Evolutionary conservation across 2,113 vertebrate species (phyloP), one percentile per base, ranked within the genome.

Genomic region (Salvelinus sp.): DNA sequence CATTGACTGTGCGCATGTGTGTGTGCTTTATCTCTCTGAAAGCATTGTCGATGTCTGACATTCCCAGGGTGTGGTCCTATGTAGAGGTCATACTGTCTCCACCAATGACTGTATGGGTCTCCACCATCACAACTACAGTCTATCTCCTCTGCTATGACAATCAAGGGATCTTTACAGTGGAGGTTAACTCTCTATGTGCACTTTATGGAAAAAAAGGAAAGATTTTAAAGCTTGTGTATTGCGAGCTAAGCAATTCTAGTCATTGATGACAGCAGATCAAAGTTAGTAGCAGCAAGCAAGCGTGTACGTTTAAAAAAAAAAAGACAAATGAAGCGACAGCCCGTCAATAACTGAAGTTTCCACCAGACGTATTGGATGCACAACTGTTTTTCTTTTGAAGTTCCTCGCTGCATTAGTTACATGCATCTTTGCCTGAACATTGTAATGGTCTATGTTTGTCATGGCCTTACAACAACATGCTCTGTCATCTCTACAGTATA

Each of bases 1-100:
- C 74, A 75, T 58, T 69, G 86, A 75, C 82, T 89, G 87, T 80
- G 64, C 79, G 12, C 77, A 30, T 83, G 27, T 69, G 38, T 64
- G 58, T 48, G 62, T 20, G 62, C 3, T 67, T 33, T 63, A 63
- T 69, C 73, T 28, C 3, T 81, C 62, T 66, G 58, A 57, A 76
- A 9, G 75, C 76, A 67, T 58, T 79, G 66, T 69, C 71, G 44
- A 69, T 48, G 68, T 23, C 58, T 66, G 12, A 22, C 18, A 69
- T 30, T 33, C 20, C 68, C 44, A n/a, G 23, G 30, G 63, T 44
- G 30, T 64, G 16, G n/a, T n/a, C 12, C 38, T 75, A 18, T 75
- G 66, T 74, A 50, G 71, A 77, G 78, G 65, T 72, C 72, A 25
- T 4, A 63, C 16, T 12, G n/a, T 25, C 25, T 12, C 13, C 25